Base-by-base conservation (phyloP, 2,797 vertebrate species). In the Sibirionetta formosa region DNA sequence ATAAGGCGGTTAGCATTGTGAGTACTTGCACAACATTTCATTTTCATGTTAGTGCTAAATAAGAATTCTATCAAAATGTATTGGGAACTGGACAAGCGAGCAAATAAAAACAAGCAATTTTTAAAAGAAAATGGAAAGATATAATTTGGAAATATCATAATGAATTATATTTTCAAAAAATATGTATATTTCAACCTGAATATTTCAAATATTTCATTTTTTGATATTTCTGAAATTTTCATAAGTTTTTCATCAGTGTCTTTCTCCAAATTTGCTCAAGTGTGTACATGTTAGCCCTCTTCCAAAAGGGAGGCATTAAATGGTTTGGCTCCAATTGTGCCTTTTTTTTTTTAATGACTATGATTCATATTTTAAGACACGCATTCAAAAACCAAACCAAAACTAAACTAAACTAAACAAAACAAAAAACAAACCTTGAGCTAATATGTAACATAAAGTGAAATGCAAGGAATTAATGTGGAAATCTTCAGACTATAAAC, bases 1-100 rank as follows among this genome's bases (percentile, higher is more conserved):
- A 54, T 98, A 50, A 81, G 95, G 96, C 90, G 40, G 69, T 35
- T 72, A 87, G 86, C 88, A 65, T 87, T 42, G 97, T 98, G 82
- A 97, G 97, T 97, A 83, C 17, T 44, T 84, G 9, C 23, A 61
- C 23, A 33, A 9, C 1, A 3, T 6, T 35, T 81, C 4, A 69
- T 78, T 46, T 78, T 70, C 17, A 40, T 24, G 20, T 88, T 48
- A 19, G 19, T 50, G 20, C 3, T 60, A 56, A 18, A 48, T 26
- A 60, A 76, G 31, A 73, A 63, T 48, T 78, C 20, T 19, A 48
- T 60, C 38, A 50, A 90, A 76, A 58, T 27, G 12, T 56, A 48
- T 27, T 11, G 36, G 18, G 9, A 38, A 1, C 29, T 60, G 17
- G 61, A 44, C 6, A 81, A 70, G 5, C 12, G 12, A 70, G 7